phyloP scores from a whole-genome alignment of 2,113 vertebrate species.

The Procavia capensis region DNA sequence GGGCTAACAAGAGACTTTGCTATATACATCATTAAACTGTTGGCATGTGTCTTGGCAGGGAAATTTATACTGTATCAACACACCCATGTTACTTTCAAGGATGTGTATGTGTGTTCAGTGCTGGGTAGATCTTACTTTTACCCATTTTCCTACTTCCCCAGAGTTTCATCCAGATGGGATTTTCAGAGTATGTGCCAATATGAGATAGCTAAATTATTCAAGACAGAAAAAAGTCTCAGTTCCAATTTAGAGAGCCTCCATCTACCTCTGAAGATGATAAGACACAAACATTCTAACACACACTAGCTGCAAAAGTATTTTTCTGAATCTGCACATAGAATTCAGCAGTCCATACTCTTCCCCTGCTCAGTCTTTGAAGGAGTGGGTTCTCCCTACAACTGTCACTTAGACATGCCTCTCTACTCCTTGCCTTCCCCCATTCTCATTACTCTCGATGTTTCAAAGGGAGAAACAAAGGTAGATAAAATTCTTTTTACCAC shows the following conservation, averaged over 20 bases:
- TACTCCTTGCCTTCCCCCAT: neutral
- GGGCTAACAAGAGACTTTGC: slow-evolving; percentile 27
- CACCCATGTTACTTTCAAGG: slow-evolving; percentile 42
- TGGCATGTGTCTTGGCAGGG: slow-evolving; percentile 51
- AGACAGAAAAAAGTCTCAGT: slow-evolving; percentile 27
- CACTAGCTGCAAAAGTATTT: neutral
- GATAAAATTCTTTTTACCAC: slow-evolving; percentile 12
- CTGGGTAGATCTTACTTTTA: slow-evolving; percentile 41
- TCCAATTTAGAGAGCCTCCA: slow-evolving; percentile 8
- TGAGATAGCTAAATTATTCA: slow-evolving; percentile 55
- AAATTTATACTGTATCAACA: neutral
- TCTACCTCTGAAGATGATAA: neutral
- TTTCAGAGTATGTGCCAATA: slow-evolving; percentile 48
- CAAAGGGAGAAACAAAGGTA: neutral
- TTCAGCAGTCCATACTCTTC: neutral
- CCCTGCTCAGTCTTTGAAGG: neutral
- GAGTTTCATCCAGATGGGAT: slow-evolving; percentile 60
- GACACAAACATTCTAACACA: neutral
- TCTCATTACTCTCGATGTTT: neutral
- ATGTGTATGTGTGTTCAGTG: neutral
- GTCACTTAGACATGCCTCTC: neutral
- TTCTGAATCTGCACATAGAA: slow-evolving; percentile 31
- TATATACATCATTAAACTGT: slow-evolving; percentile 53
- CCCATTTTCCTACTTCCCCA: slow-evolving; percentile 32
- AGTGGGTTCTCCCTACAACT: slow-evolving; percentile 12